Conservation (phyloP, 2,888 invertebrate species). For the Hyposoter dolosus region DNA sequence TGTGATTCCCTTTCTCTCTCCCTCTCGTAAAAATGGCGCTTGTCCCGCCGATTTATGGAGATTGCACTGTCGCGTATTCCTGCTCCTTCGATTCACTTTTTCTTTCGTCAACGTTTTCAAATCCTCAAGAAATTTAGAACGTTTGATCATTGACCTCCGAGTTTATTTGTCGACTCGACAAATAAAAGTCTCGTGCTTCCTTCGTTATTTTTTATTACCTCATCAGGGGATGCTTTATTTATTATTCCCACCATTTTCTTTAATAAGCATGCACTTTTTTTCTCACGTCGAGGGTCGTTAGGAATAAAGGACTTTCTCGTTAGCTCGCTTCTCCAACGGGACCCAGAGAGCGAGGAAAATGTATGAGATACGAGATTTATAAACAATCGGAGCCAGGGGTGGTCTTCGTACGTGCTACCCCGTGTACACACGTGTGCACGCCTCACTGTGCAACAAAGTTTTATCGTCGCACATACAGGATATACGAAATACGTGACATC, state of each 20-base stretch:
- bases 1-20: slow-evolving; percentile 47
- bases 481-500: slow-evolving; percentile 27
- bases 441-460: slow-evolving; percentile 48
- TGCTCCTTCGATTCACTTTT: not conserved
- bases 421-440: slow-evolving; percentile 59
- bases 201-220: slow-evolving; percentile 25
- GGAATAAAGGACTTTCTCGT: not conserved
- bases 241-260: not conserved
- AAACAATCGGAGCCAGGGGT: not conserved
- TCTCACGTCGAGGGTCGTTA: not conserved
- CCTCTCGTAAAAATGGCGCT: slow-evolving; percentile 62
- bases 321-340: not conserved
- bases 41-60: slow-evolving; percentile 61
- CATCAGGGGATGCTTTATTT: not conserved
- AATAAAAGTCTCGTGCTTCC: not conserved
- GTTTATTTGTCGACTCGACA: not conserved
- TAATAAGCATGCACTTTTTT: not conserved
- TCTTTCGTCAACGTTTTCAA: not conserved
- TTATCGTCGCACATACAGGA: slow-evolving; percentile 35
- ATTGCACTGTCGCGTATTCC: slow-evolving; percentile 5
- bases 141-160: slow-evolving; percentile 17
- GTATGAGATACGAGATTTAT: not conserved
- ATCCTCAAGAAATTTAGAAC: not conserved
- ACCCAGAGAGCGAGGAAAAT: not conserved
- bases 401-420: not conserved